Evolutionary conservation across 2,797 vertebrate genomes (phyloP).

Genomic region (Leucoraja ocellata): DNA sequence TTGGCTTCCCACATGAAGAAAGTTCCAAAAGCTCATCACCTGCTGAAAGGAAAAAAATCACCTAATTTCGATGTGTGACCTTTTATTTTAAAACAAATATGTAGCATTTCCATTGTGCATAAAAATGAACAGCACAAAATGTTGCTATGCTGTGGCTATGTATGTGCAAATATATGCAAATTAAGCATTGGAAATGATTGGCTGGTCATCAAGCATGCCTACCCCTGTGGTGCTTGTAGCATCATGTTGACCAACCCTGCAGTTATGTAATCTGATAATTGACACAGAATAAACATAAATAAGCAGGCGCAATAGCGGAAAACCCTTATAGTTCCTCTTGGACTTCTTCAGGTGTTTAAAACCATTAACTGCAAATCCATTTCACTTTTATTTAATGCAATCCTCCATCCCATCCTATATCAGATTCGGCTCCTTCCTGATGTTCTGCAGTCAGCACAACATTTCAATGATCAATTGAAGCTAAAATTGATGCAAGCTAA

Average conservation of each 20-base stretch:
- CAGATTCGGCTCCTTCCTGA: background rate
- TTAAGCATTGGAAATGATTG: background rate
- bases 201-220: background rate
- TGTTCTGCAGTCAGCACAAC: background rate
- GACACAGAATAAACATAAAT: background rate
- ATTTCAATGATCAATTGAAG: background rate
- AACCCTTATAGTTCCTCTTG: background rate
- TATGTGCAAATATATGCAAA: background rate
- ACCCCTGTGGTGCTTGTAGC: background rate
- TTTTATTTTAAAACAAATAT: background rate
- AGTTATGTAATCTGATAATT: background rate
- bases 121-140: background rate
- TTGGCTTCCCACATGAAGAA: too few species aligned
- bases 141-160: background rate
- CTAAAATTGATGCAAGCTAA: too few species aligned
- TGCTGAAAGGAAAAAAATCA: too few species aligned
- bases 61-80: background rate
- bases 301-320: background rate
- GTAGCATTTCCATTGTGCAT: background rate
- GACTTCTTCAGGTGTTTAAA: background rate
- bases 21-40: too few species aligned
- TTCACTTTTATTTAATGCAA: background rate
- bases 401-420: background rate
- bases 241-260: background rate
- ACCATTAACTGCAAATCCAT: background rate